A percentile compares a stretch with the other conserved stretches of the same genome.
phyloP scores from a whole-genome alignment of 2,797 vertebrate species.

The Mormyrops boulengeri region DNA sequence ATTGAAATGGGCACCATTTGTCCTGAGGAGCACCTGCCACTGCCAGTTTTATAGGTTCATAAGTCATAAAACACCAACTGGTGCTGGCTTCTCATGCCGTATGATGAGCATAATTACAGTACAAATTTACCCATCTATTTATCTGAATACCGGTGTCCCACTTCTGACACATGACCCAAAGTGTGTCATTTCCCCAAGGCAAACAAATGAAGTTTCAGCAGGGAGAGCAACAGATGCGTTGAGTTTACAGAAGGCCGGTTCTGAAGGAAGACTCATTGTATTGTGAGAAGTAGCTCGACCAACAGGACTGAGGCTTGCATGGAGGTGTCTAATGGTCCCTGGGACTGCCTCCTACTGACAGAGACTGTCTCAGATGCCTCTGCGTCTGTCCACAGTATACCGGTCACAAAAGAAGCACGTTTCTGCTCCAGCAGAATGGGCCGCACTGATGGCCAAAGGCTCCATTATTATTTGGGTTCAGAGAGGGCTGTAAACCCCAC shows the following conservation, averaged over 20 bases:
- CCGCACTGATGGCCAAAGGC: constrained; percentile 49
- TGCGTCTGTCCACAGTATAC: constrained; percentile 27
- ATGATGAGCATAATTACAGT: background rate
- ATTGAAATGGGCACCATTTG: background rate
- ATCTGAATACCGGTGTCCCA: background rate
- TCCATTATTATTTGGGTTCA: constrained; percentile 56
- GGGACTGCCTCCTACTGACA: constrained; percentile 25
- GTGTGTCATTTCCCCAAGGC: background rate
- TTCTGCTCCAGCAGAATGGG: constrained; percentile 41
- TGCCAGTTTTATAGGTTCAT: background rate
- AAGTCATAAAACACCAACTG: background rate
- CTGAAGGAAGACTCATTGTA: background rate
- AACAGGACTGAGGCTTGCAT: background rate
- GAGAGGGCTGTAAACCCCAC: constrained; percentile 58
- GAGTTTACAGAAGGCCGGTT: background rate
- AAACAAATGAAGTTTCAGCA: background rate
- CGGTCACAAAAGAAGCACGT: constrained; percentile 32
- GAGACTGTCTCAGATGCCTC: constrained; percentile 26
- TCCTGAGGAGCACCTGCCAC: background rate
- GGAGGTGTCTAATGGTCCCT: constrained; percentile 11
- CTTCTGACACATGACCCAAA: background rate
- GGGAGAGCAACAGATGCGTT: background rate
- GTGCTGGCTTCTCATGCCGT: background rate
- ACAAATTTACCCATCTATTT: background rate
- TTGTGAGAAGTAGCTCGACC: background rate